Base-by-base conservation (phyloP, 2,113 vertebrate genomes). In the Myiopsitta monachus region DNA sequence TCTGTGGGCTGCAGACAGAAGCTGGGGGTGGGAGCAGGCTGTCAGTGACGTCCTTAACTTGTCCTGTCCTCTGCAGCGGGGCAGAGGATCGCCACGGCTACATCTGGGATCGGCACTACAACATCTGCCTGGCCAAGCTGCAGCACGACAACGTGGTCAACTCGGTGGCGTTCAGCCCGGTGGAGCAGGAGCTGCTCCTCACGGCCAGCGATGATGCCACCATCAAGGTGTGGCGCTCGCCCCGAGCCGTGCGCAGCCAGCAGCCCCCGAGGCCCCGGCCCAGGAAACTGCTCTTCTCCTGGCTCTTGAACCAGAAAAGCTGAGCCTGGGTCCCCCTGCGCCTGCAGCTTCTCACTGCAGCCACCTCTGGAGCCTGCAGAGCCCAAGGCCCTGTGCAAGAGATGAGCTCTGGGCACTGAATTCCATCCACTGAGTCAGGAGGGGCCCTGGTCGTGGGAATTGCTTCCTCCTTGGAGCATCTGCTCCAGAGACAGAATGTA, bases 41-140 rank as follows among this genome's bases (percentile, higher is more conserved):
- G 3, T 8, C 0, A 0, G 38, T 7, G 33, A 23, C 0, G 2
- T 38, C 55, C 88, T 79, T 3, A 59, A 36, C 0, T 3, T 64
- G 49, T 64, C 17, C 70, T 41, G 43, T 52, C 19, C 11, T 0
- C 15, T 0, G 2, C 91, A 99, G 99, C 0, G 99, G 99, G 46
- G 99, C 99, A 0, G 99, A 99, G 96, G 99, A 99, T 97, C 99
- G 98, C 44, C 99, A 99, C 0, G 99, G 99, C 89, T 99, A 99
- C 97, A 98, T 99, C 98, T 99, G 99, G 99, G 99, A 99, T 96
- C 98, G 99, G 3, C 99, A 99, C 96, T 99, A 99, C 84, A 99
- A 99, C 97, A 99, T 99, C 98, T 99, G 99, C 83, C 95, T 99
- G 96, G 99, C 99, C 6, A 99, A 98, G 13, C 98, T 99, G 96